phyloP scores from a whole-genome alignment of 2,113 vertebrate species.

The Pongo abelii region DNA sequence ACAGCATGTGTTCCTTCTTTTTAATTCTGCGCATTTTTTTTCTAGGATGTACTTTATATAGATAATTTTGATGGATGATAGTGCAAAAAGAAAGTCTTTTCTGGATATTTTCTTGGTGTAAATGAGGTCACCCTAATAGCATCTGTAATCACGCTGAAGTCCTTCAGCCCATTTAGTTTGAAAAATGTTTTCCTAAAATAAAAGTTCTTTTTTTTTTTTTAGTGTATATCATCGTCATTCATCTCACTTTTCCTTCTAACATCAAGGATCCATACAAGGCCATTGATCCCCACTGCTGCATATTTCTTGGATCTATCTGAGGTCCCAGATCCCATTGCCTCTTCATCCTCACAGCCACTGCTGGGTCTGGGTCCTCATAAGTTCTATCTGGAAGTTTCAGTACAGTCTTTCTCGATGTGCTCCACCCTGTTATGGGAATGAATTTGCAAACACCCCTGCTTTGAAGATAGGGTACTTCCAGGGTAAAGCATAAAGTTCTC shows the following conservation, averaged over 20 bases:
- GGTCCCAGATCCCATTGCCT: neutral
- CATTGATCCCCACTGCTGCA: neutral
- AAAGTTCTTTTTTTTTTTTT: neutral
- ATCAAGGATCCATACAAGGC: neutral
- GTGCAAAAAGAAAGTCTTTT: neutral
- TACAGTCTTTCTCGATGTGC: neutral
- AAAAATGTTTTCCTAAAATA: constrained; percentile 26
- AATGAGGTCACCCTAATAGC: neutral
- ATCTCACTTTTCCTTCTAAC: neutral
- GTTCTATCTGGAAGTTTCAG: neutral
- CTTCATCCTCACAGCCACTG: neutral
- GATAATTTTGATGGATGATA: constrained; percentile 21
- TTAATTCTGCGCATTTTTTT: neutral
- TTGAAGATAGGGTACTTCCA: neutral
- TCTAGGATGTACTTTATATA: neutral
- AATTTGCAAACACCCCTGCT: neutral
- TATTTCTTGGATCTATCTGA: neutral
- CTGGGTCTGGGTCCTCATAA: neutral
- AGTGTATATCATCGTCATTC: neutral
- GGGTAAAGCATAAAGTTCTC: neutral
- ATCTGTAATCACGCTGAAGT: neutral
- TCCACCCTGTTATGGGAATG: neutral
- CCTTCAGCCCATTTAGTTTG: neutral
- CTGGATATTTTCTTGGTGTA: neutral
- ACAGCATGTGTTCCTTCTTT: neutral